phyloP scores from a whole-genome alignment of 2,113 vertebrate genomes.

The Xyrauchen texanus region DNA sequence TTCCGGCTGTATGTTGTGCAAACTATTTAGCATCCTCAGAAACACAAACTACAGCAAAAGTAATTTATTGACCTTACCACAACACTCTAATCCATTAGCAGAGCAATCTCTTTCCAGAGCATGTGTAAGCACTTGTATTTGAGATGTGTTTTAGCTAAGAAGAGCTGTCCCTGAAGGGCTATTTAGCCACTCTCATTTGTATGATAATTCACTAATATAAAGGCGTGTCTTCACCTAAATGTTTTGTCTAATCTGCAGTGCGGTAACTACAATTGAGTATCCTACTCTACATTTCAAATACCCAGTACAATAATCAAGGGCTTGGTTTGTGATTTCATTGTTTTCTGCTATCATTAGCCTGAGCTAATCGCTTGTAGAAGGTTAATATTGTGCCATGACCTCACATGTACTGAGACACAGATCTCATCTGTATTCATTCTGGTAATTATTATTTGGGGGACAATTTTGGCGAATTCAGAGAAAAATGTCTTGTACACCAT shows the following conservation, averaged over 20 bases:
- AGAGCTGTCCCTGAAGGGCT: slow-evolving; percentile 23
- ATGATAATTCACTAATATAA: slow-evolving; percentile 50
- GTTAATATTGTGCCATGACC: slow-evolving; percentile 1
- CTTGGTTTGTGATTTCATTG: not conserved
- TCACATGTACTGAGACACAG: not conserved
- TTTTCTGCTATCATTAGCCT: not conserved
- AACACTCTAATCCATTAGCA: slow-evolving; percentile 37
- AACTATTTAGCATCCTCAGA: slow-evolving; percentile 28
- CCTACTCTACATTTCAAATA: slow-evolving; percentile 10
- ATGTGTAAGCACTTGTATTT: slow-evolving; percentile 7
- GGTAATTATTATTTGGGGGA: not conserved
- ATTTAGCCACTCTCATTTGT: slow-evolving; percentile 29
- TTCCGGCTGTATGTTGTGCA: not conserved
- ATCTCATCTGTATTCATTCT: not conserved
- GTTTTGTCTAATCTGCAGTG: slow-evolving; percentile 6
- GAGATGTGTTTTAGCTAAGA: slow-evolving; percentile 19
- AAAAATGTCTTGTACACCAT: not conserved
- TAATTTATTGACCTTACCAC: slow-evolving; percentile 44
- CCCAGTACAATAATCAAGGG: slow-evolving; percentile 8
- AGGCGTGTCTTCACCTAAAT: slow-evolving; percentile 25
- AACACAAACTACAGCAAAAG: slow-evolving; percentile 32
- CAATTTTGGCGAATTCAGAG: not conserved
- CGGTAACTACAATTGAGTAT: slow-evolving; percentile 6
- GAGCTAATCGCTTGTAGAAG: not conserved
- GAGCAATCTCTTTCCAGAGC: slow-evolving; percentile 21